These are phyloP conservation scores for Micromys minutus DNA, from an alignment of 2,113 vertebrate species.

Conservation along the genomic window DNA sequence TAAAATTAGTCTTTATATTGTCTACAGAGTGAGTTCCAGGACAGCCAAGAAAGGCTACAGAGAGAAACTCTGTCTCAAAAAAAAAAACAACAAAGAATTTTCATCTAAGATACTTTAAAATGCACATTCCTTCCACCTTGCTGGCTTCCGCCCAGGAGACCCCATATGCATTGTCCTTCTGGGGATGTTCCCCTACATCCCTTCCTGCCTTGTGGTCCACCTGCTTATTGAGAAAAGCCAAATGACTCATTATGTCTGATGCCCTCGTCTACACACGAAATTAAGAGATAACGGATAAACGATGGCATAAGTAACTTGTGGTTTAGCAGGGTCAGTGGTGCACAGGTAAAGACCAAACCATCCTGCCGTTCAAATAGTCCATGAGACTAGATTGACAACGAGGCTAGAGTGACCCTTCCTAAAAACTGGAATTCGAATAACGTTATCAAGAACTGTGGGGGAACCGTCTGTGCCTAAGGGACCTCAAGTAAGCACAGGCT, in stretches of 20 bases:
- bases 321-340: conserved; percentile 11
- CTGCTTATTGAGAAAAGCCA: conserved; percentile 15
- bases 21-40: neutral
- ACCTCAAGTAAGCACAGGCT: conserved; percentile 76
- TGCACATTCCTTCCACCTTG: neutral
- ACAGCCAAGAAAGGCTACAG: neutral
- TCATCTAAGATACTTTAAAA: neutral
- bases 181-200: neutral
- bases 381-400: conserved; percentile 3
- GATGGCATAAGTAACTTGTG: neutral
- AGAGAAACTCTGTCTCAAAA: neutral
- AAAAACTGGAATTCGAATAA: conserved; percentile 54
- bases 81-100: neutral
- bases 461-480: conserved; percentile 67
- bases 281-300: conserved; percentile 35
- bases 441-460: conserved; percentile 33
- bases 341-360: neutral
- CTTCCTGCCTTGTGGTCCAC: neutral
- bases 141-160: neutral
- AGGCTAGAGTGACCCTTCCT: neutral
- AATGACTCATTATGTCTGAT: neutral
- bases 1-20: neutral
- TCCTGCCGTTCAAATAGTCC: conserved; percentile 8
- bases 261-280: neutral
- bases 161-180: neutral